phyloP scores from a whole-genome alignment of 2,888 invertebrate genomes.

The Fragum whitleyi region DNA sequence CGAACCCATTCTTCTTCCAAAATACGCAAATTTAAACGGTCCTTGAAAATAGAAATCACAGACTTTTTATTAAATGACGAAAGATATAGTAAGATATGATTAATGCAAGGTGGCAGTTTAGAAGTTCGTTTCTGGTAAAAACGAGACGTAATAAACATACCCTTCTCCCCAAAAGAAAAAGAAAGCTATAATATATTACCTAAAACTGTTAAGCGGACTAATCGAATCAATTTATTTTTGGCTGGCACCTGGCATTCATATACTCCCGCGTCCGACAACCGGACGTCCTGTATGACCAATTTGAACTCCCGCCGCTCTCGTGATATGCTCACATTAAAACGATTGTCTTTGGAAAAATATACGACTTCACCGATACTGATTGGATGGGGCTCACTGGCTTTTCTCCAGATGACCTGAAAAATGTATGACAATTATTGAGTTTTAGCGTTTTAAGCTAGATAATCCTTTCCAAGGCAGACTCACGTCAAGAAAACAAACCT shows the following conservation, averaged over 20 bases:
- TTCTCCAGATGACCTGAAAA: conserved; percentile 78
- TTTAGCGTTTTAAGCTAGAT: neutral
- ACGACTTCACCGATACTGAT: conserved; percentile 75
- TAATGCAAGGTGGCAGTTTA: too few relatives aligned
- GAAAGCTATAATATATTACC: too few relatives aligned
- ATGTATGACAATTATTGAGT: neutral
- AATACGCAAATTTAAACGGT: too few relatives aligned
- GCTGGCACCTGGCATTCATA: conserved; percentile 80
- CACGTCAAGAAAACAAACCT: too few relatives aligned
- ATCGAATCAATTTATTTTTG: conserved; percentile 54
- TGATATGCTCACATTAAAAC: conserved; percentile 68
- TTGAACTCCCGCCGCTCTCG: conserved; percentile 73
- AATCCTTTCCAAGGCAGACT: too few relatives aligned
- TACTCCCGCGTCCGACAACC: conserved; percentile 73
- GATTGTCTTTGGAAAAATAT: conserved; percentile 75
- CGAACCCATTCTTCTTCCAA: too few relatives aligned
- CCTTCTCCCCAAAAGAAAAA: too few relatives aligned
- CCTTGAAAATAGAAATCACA: too few relatives aligned
- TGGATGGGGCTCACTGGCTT: conserved; percentile 78
- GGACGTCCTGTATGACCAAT: conserved; percentile 73
- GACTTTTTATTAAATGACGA: too few relatives aligned
- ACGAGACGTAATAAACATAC: too few relatives aligned
- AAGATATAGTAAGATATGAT: too few relatives aligned
- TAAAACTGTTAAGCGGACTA: conserved; percentile 52
- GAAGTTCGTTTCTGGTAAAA: too few relatives aligned